Evolutionary conservation across 64 coral and sea anemone genomes (phyloP).

Genomic region (Dendronephthya gigantea): DNA sequence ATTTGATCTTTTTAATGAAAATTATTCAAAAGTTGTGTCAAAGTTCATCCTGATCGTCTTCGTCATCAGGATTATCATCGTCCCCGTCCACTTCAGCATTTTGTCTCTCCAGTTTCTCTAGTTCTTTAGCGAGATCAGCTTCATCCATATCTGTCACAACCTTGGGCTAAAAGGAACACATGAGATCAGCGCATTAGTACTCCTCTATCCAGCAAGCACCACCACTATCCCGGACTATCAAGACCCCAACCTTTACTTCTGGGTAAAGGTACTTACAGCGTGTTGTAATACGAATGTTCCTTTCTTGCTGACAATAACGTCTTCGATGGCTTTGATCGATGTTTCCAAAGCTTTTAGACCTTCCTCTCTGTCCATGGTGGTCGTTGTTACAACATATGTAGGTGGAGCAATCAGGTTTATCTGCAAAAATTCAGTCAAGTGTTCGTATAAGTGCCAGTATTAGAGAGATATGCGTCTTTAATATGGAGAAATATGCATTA

Average conservation of each 20-base stretch:
- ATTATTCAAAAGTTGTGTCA: constrained; percentile 3
- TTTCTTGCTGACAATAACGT: constrained; percentile 56
- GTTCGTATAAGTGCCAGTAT: background rate
- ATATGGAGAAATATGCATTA: no score
- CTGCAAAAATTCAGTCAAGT: constrained; percentile 4
- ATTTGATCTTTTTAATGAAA: background rate
- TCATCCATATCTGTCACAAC: constrained; percentile 97
- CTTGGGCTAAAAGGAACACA: constrained; percentile 52
- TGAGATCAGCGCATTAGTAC: background rate
- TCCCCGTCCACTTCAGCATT: constrained; percentile 97
- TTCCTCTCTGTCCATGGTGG: constrained; percentile 82
- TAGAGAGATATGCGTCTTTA: no score
- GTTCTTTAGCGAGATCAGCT: constrained; percentile 80
- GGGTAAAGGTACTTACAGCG: constrained; percentile 39
- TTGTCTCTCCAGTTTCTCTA: constrained; percentile 92
- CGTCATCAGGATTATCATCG: constrained; percentile 86
- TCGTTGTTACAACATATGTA: constrained; percentile 90
- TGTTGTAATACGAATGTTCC: constrained; percentile 86
- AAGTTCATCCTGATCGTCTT: constrained; percentile 74
- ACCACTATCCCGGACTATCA: no score
- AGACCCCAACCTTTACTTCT: no score
- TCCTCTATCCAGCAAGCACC: no score
- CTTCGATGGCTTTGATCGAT: constrained; percentile 65
- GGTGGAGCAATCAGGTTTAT: constrained; percentile 96
- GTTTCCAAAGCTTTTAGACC: constrained; percentile 62